phyloP scores from a whole-genome alignment of 2,888 invertebrate genomes.

The Tipula confusa region DNA sequence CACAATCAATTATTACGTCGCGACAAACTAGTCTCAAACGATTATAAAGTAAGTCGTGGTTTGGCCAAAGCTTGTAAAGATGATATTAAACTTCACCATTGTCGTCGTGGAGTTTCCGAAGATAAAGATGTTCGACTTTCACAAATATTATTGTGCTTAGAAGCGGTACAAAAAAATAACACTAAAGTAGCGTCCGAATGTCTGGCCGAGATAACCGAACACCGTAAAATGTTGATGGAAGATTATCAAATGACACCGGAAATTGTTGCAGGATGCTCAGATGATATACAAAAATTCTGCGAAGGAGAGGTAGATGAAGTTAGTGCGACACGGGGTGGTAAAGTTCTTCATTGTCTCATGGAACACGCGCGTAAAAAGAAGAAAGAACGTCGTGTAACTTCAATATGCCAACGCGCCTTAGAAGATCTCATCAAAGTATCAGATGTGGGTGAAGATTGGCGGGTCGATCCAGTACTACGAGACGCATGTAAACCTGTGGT shows the following conservation, averaged over 20 bases:
- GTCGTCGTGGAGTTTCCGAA: constrained; percentile 74
- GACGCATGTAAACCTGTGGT: constrained; percentile 85
- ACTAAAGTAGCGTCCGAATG: constrained; percentile 74
- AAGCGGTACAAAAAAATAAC: constrained; percentile 68
- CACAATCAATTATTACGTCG: constrained; percentile 76
- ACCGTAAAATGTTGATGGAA: constrained; percentile 85
- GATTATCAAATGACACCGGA: constrained; percentile 93
- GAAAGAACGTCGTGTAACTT: constrained; percentile 61
- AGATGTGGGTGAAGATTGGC: constrained; percentile 93
- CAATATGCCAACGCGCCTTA: constrained; percentile 70
- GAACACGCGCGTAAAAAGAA: constrained; percentile 69
- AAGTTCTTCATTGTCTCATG: constrained; percentile 95
- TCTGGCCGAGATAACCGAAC: constrained; percentile 82
- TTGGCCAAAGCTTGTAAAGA: constrained; percentile 83
- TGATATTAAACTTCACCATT: constrained; percentile 81
- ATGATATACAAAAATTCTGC: constrained; percentile 76
- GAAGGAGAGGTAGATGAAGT: constrained; percentile 49
- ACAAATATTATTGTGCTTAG: constrained; percentile 88
- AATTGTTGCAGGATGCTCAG: constrained; percentile 79
- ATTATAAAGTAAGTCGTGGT: constrained; percentile 86
- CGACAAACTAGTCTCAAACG: constrained; percentile 82
- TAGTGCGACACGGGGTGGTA: constrained; percentile 60
- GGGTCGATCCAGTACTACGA: constrained; percentile 84
- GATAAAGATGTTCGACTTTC: constrained; percentile 81
- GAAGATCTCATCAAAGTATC: constrained; percentile 78